These are phyloP conservation scores for Drosophila hawaiiensis DNA, from an alignment of 2,888 invertebrate genomes.

Conservation along the genomic window DNA sequence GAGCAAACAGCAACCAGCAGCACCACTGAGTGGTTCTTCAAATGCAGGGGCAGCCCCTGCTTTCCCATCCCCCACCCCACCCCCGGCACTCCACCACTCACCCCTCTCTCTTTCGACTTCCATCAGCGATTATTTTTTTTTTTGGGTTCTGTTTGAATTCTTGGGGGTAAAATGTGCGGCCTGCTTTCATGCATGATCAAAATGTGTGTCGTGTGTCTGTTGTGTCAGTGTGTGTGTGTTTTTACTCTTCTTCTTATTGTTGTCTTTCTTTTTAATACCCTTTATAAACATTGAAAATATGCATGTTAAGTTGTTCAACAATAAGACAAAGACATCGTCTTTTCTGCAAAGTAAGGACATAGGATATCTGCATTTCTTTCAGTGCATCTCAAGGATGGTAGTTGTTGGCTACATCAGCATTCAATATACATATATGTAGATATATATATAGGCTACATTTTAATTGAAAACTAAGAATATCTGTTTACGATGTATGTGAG, in stretches of 20 bases:
- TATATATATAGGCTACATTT: background rate
- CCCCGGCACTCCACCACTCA: background rate
- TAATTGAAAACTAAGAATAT: background rate
- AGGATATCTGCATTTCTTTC: background rate
- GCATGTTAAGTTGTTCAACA: background rate
- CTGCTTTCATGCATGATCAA: conserved; percentile 75
- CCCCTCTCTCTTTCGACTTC: conserved; percentile 20
- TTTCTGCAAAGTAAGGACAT: background rate
- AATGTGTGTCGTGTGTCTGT: conserved; percentile 63
- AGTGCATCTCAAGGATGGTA: background rate
- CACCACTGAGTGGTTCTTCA: conserved; percentile 5
- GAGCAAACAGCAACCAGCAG: background rate
- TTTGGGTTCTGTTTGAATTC: conserved; percentile 37
- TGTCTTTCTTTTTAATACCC: conserved; percentile 18
- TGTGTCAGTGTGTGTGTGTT: conserved; percentile 17
- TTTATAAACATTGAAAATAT: background rate
- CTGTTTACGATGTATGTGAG: background rate
- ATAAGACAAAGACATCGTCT: background rate
- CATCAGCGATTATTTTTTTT: conserved; percentile 26
- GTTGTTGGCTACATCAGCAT: background rate
- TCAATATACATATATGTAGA: background rate
- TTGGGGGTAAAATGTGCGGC: conserved; percentile 47
- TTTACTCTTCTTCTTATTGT: conserved; percentile 22
- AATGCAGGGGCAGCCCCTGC: conserved; percentile 1
- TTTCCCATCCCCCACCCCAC: background rate